Percentiles rank a stretch among this genome's conserved stretches.
Evolutionary conservation across 2,888 invertebrate genomes (phyloP).

Genomic region (Eristalis intricaria): DNA sequence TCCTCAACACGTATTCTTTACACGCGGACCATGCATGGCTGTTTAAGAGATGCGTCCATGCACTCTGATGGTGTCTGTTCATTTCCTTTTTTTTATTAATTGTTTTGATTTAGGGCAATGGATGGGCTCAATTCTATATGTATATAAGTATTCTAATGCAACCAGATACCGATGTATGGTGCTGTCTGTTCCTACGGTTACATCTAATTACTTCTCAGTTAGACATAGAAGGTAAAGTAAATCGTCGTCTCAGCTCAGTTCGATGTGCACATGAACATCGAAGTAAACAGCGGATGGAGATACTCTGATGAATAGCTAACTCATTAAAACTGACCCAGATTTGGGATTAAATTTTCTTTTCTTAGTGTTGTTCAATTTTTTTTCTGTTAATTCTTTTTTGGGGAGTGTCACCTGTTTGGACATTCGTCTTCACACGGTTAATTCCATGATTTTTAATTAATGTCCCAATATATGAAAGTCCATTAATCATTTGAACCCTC

Average conservation of each 20-base stretch:
- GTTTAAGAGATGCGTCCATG: constrained; percentile 34
- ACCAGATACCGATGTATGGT: not conserved
- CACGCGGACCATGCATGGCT: constrained; percentile 24
- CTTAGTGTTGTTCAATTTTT: constrained; percentile 16
- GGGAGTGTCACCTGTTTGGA: constrained; percentile 53
- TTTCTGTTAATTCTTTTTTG: constrained; percentile 15
- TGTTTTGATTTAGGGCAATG: constrained; percentile 54
- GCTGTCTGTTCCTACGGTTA: not conserved
- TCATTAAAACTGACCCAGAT: constrained; percentile 62
- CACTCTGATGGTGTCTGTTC: constrained; percentile 47
- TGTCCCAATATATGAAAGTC: constrained; percentile 17
- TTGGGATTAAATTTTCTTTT: constrained; percentile 32
- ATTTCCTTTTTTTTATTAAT: constrained; percentile 60
- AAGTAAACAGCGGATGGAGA: constrained; percentile 25
- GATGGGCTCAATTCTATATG: constrained; percentile 8
- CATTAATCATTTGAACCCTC: constrained; percentile 25
- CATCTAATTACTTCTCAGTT: constrained; percentile 22
- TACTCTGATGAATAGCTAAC: constrained; percentile 34
- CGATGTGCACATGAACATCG: constrained; percentile 22
- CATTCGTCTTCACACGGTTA: constrained; percentile 22
- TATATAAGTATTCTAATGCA: constrained; percentile 21
- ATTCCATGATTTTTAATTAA: constrained; percentile 22
- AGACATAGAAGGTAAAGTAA: constrained; percentile 8
- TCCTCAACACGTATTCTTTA: constrained; percentile 43
- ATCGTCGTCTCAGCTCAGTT: constrained; percentile 9